These are phyloP conservation scores for Pherbina coryleti DNA, from an alignment of 2,888 invertebrate genomes.

Conservation along the genomic window DNA sequence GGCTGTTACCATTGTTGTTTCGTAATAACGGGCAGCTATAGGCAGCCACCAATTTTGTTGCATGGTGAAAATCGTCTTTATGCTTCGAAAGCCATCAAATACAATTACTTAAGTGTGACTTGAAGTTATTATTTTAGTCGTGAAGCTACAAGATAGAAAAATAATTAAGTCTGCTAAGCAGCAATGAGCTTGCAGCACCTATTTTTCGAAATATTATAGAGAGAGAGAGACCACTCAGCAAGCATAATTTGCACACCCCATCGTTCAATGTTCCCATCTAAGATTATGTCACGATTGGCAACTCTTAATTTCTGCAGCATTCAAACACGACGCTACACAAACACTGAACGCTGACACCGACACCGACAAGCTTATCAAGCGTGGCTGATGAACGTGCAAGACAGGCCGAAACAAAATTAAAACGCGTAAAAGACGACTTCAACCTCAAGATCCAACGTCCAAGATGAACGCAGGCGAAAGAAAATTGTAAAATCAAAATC, in stretches of 20 bases:
- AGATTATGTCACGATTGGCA: neutral
- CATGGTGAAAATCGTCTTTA: too few species aligned
- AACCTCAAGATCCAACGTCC: neutral
- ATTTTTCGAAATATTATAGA: neutral
- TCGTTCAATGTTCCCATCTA: neutral
- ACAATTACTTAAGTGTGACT: too few species aligned
- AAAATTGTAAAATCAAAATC: neutral
- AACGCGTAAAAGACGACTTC: neutral
- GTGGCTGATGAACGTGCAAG: constrained; percentile 7
- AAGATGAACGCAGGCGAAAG: neutral
- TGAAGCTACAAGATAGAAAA: neutral
- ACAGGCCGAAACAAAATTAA: neutral
- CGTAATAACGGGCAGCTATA: too few species aligned
- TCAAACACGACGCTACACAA: neutral
- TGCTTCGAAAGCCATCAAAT: too few species aligned
- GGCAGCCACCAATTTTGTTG: too few species aligned
- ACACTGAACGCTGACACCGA: neutral
- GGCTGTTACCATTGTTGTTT: too few species aligned
- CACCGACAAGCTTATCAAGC: neutral
- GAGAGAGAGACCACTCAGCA: neutral
- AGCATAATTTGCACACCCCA: neutral
- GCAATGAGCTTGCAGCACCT: neutral
- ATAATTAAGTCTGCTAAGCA: neutral
- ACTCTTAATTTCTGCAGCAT: neutral
- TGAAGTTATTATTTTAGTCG: too few species aligned